These are phyloP conservation scores for Dendronephthya gigantea DNA, from an alignment of 64 coral and sea anemone genomes.

Conservation along the genomic window DNA sequence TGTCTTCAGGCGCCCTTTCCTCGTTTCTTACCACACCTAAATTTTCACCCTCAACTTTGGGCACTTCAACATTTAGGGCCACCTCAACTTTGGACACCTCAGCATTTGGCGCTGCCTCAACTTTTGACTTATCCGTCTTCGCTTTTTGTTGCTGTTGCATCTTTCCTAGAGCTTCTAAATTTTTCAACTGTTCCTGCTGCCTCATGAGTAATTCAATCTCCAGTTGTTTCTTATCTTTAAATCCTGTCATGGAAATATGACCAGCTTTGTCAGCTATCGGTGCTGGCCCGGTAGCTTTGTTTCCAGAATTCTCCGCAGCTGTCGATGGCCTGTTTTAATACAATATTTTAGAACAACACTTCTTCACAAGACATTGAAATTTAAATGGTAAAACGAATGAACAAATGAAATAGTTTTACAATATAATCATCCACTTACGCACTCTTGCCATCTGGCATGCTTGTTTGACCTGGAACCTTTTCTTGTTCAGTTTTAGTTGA, in stretches of 20 bases:
- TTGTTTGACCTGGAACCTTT: background rate
- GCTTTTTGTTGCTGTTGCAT: background rate
- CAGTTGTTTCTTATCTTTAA: background rate
- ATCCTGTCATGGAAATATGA: background rate
- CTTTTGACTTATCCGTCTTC: background rate
- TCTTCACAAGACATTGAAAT: too few species aligned
- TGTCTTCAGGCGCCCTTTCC: too few species aligned
- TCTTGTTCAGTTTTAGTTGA: background rate
- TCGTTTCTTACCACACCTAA: too few species aligned
- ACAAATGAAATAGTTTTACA: too few species aligned
- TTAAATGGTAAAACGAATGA: too few species aligned
- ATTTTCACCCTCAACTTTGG: background rate
- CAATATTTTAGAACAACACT: background rate
- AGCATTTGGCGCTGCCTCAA: background rate
- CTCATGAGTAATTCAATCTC: background rate
- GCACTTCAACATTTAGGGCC: background rate
- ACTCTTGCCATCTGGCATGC: background rate
- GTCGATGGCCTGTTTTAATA: background rate
- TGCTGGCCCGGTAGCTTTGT: background rate
- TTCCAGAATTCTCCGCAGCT: background rate
- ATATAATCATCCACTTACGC: background rate
- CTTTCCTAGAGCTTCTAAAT: background rate
- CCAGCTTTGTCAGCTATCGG: background rate
- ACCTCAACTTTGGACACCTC: background rate
- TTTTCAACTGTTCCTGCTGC: background rate